Conservation (phyloP, 2,797 vertebrate genomes). For the Rachycentron canadum region DNA sequence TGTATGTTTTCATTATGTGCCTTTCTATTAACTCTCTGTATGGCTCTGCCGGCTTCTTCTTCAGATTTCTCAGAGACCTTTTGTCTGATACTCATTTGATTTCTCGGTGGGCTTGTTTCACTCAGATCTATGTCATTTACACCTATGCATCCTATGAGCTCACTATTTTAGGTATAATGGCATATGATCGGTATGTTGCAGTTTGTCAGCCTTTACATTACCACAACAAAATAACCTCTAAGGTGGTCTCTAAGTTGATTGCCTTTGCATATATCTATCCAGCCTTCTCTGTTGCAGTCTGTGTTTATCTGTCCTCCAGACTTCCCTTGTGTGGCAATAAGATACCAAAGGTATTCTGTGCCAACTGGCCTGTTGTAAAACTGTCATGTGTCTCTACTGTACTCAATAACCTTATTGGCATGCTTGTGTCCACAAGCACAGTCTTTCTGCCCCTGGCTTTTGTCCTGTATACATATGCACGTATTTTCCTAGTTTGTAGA, state of each 20-base stretch:
- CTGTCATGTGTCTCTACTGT: slow-evolving; percentile 60
- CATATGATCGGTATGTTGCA: slow-evolving; percentile 72
- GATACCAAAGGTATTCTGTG: slow-evolving; percentile 68
- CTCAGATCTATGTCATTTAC: slow-evolving; percentile 72
- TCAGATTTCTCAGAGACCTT: slow-evolving; percentile 68
- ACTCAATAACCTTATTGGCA: slow-evolving; percentile 63
- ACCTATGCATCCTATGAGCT: slow-evolving; percentile 70
- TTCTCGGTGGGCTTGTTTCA: slow-evolving; percentile 58
- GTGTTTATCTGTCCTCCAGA: slow-evolving; percentile 51
- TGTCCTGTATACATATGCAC: slow-evolving; percentile 68
- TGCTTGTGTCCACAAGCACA: slow-evolving; percentile 42
- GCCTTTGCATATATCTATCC: slow-evolving; percentile 52
- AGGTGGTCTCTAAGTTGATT: slow-evolving; percentile 32
- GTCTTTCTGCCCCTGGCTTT: slow-evolving; percentile 67
- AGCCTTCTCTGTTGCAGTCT: slow-evolving; percentile 32
- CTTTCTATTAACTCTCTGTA: slow-evolving; percentile 75
- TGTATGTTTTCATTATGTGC: slow-evolving; percentile 72
- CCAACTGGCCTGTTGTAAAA: slow-evolving; percentile 71
- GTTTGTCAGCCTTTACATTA: slow-evolving; percentile 75
- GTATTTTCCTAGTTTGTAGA: slow-evolving; percentile 61
- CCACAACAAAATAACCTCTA: slow-evolving; percentile 57
- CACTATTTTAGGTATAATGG: slow-evolving; percentile 68
- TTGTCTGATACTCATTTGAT: slow-evolving; percentile 65
- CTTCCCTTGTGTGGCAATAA: slow-evolving; percentile 69
- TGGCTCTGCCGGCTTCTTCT: slow-evolving; percentile 69